Evolutionary conservation across 1,140 invertebrate genomes (phyloP).

Genomic region (Microplitis mediator): DNA sequence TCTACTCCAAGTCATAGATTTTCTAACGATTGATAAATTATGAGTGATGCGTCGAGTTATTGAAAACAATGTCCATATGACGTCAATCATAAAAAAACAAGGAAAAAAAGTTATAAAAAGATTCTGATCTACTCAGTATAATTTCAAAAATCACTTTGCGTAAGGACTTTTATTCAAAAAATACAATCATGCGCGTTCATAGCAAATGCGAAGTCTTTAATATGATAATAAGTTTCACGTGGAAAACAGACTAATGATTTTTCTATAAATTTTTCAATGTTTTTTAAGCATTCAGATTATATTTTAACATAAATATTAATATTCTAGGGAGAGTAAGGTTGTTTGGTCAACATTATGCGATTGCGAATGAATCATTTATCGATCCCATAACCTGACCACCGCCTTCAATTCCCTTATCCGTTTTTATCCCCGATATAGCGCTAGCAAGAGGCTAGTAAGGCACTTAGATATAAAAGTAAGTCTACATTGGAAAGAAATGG

Average conservation of each 20-base stretch:
- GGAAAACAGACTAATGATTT: too few species aligned
- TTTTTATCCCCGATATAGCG: background rate
- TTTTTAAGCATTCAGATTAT: too few species aligned
- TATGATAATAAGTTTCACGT: too few species aligned
- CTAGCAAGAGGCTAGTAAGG: background rate
- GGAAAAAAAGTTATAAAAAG: slow-evolving; percentile 32
- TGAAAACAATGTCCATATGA: slow-evolving; percentile 57
- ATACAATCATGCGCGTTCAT: too few species aligned
- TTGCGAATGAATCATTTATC: slow-evolving; percentile 62
- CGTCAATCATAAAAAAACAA: slow-evolving; percentile 44
- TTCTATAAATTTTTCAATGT: too few species aligned
- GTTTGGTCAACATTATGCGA: slow-evolving; percentile 29
- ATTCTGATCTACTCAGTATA: background rate
- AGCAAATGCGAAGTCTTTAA: too few species aligned
- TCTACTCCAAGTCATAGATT: slow-evolving; percentile 4
- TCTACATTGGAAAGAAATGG: slow-evolving; percentile 18
- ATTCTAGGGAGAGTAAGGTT: too few species aligned
- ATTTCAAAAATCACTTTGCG: too few species aligned
- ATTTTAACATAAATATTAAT: too few species aligned
- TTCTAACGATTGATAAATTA: slow-evolving; percentile 44
- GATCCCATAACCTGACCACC: slow-evolving; percentile 42
- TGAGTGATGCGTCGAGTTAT: slow-evolving; percentile 59
- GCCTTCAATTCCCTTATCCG: background rate
- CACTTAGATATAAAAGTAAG: slow-evolving; percentile 20
- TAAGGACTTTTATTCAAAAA: too few species aligned